Conservation (phyloP, 2,797 vertebrate genomes). For the Carcharodon carcharias region DNA sequence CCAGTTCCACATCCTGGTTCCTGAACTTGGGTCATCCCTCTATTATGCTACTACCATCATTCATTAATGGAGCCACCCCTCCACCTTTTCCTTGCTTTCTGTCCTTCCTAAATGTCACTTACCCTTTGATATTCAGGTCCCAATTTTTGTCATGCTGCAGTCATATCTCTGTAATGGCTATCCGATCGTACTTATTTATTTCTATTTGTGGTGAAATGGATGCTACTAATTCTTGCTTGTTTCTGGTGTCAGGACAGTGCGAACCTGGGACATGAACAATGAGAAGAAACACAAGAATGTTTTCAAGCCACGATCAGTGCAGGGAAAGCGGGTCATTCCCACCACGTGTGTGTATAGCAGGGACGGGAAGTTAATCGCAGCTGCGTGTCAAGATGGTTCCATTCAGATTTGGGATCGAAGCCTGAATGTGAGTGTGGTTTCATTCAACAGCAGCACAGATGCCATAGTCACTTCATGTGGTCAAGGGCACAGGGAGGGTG, state of each 20-base stretch:
- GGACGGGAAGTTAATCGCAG: slow-evolving; percentile 85
- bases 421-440: slow-evolving; percentile 75
- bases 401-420: slow-evolving; percentile 98
- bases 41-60: too few relatives aligned
- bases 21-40: too few relatives aligned
- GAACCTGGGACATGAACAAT: slow-evolving; percentile 84
- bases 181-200: too few relatives aligned
- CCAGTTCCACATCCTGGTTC: too few relatives aligned
- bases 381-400: slow-evolving; percentile 88
- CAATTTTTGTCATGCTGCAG: too few relatives aligned
- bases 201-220: neutral
- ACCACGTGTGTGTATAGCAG: slow-evolving; percentile 87
- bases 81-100: too few relatives aligned
- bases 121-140: too few relatives aligned
- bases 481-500: neutral
- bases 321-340: slow-evolving; percentile 86
- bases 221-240: neutral
- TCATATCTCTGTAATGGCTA: too few relatives aligned
- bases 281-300: slow-evolving; percentile 87
- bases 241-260: slow-evolving; percentile 71
- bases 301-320: slow-evolving; percentile 84
- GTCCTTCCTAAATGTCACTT: too few relatives aligned
- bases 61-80: too few relatives aligned
- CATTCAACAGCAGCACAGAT: neutral
- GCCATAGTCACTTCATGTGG: too few relatives aligned